These are phyloP conservation scores for Amaurobius ferox DNA, from an alignment of 2,888 invertebrate genomes.

Conservation along the genomic window DNA sequence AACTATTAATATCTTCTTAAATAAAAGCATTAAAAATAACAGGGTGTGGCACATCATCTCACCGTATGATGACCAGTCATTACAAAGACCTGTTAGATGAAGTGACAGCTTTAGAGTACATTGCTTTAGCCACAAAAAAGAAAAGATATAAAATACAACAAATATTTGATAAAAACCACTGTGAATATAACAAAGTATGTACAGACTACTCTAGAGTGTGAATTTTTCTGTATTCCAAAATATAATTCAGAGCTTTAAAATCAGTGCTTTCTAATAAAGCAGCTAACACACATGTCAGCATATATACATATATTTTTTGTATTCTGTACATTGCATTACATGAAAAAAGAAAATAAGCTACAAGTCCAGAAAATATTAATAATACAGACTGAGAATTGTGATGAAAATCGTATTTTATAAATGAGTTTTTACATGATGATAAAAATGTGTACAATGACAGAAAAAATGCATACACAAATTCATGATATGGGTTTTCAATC, in stretches of 20 bases:
- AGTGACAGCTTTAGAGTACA: too few species aligned
- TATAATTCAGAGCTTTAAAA: constrained; percentile 64
- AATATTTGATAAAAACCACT: too few species aligned
- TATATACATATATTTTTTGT: constrained; percentile 16
- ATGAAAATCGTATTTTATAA: constrained; percentile 25
- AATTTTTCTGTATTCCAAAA: constrained; percentile 42
- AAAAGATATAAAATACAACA: too few species aligned
- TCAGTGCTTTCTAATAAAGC: constrained; percentile 63
- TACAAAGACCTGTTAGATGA: too few species aligned
- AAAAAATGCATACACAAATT: constrained; percentile 58
- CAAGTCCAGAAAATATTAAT: constrained; percentile 39
- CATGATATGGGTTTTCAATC: constrained; percentile 66
- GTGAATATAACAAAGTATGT: too few species aligned
- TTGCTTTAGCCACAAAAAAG: too few species aligned
- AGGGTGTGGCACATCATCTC: too few species aligned
- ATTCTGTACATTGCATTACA: constrained; percentile 31
- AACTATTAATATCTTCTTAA: too few species aligned
- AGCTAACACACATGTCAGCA: constrained; percentile 28
- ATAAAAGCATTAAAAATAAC: too few species aligned
- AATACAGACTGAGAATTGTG: constrained; percentile 32
- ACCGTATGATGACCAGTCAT: too few species aligned
- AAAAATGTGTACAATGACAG: constrained; percentile 30
- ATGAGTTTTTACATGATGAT: constrained; percentile 49
- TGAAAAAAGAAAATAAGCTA: constrained; percentile 10
- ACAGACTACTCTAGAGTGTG: too few species aligned